Base-by-base conservation (phyloP, 2,888 invertebrate species). In the Chirona hameri region DNA sequence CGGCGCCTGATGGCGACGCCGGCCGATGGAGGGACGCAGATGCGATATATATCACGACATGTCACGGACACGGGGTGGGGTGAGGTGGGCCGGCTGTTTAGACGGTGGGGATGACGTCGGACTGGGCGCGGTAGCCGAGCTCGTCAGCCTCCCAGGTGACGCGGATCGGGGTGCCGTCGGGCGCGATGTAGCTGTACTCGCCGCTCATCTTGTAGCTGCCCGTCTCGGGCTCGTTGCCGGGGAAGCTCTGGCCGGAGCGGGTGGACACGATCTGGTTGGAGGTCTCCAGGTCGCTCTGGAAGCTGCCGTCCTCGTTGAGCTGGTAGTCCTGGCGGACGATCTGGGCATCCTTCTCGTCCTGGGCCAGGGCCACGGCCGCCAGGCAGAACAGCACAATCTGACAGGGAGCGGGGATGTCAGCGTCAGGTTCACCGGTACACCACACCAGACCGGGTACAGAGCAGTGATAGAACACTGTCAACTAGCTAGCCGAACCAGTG, bases 121-220 rank as follows among this genome's bases (percentile, higher is more conserved):
- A 65, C 65, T 65, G 65, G 65, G 65, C 65, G 65, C 65, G 65
- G 65, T 65, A 65, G 65, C 65, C 65, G n/a, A 65, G 65, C 27
- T 65, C 65, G 27, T 65, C 65, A 12, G 65, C 65, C 65, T 65
- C 65, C 65, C 65, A 65, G 65, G 65, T 65, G 65, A 65, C 65
- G 65, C 65, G 27, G 65, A n/a, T 27, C 27, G 65, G 65, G 65
- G n/a, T n/a, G n/a, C 27, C 15, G 12, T 12, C 18, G 18, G 52
- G 18, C 39, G 39, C 39, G n/a, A 57, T 21, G 57, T 57, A 57
- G 57, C 57, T 57, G 57, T 57, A 57, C 65, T 65, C 65, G 24
- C 65, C 65, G n/a, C n/a, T n/a, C 65, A 65, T 27, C 27, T 27
- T 65, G 65, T 65, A 65, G 39, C n/a, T n/a, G 24, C n/a, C 65